Percentiles rank a stretch among this genome's conserved stretches.
Conservation (phyloP, 2,113 vertebrate genomes). For the Lepisosteus oculatus region DNA sequence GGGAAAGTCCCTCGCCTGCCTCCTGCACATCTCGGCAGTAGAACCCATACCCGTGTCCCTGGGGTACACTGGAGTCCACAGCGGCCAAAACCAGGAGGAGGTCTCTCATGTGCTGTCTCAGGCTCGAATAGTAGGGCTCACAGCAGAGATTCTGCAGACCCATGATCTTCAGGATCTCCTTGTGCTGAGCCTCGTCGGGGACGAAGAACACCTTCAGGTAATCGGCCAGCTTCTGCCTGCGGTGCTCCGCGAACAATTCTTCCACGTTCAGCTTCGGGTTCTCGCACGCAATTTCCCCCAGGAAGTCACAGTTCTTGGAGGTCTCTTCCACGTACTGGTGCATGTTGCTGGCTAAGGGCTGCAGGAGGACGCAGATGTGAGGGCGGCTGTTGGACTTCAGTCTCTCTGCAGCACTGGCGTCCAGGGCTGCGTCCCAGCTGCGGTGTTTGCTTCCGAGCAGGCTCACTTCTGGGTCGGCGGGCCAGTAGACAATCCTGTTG, state of each 20-base stretch:
- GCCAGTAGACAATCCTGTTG: constrained; percentile 92
- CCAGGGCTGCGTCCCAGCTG: constrained; percentile 74
- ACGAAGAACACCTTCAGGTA: constrained; percentile 79
- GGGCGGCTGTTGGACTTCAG: constrained; percentile 88
- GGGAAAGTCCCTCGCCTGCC: constrained; percentile 60
- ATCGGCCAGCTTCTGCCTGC: constrained; percentile 67
- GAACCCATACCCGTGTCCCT: constrained; percentile 73
- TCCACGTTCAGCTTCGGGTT: constrained; percentile 45
- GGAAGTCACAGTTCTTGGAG: constrained; percentile 81
- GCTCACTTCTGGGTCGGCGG: constrained; percentile 89
- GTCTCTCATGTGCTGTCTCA: constrained; percentile 88
- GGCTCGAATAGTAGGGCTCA: constrained; percentile 83
- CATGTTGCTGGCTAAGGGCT: constrained; percentile 74
- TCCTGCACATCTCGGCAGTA: constrained; percentile 52
- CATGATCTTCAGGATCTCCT: constrained; percentile 74
- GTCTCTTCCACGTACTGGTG: constrained; percentile 83
- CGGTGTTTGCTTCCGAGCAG: constrained; percentile 44
- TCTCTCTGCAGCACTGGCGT: constrained; percentile 80
- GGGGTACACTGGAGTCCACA: constrained; percentile 79
- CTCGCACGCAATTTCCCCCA: constrained; percentile 67
- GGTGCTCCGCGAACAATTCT: constrained; percentile 73
- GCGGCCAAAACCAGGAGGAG: constrained; percentile 79
- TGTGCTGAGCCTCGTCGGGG: constrained; percentile 65
- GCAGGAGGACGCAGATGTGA: constrained; percentile 81
- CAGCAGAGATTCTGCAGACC: constrained; percentile 85